Percentiles rank a stretch among this genome's conserved stretches.
phyloP scores from a whole-genome alignment of 2,888 invertebrate genomes.

The Norana najaformis region DNA sequence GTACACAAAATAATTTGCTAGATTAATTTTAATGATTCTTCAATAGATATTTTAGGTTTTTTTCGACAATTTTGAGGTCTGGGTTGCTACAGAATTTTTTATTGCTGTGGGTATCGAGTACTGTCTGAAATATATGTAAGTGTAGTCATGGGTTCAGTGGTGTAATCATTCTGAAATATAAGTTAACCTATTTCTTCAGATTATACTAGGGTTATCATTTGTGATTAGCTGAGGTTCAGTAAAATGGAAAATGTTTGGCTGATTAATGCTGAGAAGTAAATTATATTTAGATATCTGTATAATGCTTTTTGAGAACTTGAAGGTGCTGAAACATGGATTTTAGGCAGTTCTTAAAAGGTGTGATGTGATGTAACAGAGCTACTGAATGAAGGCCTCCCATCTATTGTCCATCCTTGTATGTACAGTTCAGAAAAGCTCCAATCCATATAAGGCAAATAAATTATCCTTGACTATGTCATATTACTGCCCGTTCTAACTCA shows the following conservation, averaged over 20 bases:
- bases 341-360: not conserved
- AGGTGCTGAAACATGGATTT: not conserved
- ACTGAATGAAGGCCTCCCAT: not conserved
- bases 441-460: too few species aligned
- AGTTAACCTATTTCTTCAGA: too few species aligned
- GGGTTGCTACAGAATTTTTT: not conserved
- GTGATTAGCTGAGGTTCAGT: not conserved
- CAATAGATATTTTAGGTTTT: not conserved
- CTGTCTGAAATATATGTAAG: not conserved
- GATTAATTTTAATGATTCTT: not conserved
- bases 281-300: not conserved
- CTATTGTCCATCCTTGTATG: too few species aligned
- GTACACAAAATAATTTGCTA: not conserved
- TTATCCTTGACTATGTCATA: not conserved
- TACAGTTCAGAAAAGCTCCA: too few species aligned
- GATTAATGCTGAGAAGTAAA: not conserved
- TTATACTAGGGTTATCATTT: not conserved
- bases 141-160: not conserved
- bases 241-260: not conserved
- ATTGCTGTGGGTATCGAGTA: not conserved
- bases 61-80: not conserved
- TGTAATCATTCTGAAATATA: not conserved
- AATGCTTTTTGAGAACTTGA: not conserved
- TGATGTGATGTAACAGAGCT: not conserved
- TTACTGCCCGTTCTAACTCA: not conserved